Conservation (phyloP, 1,140 invertebrate species). For the Sycophaga agraensis region DNA sequence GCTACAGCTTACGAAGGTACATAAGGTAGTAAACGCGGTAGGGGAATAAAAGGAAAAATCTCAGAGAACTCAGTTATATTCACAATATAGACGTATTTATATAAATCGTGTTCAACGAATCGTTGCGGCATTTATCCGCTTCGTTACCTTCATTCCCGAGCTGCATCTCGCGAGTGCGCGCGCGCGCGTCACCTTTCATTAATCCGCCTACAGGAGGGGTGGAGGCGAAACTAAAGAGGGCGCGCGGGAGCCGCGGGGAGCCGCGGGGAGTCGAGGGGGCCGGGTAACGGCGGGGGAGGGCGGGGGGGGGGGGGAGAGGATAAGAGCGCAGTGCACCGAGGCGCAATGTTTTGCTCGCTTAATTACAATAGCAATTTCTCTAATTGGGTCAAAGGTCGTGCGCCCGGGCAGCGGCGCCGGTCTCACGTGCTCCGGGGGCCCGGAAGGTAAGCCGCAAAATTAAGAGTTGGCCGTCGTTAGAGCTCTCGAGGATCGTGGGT, state of each 20-base stretch:
- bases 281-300: neutral
- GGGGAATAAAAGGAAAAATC: too few relatives aligned
- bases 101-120: conserved; percentile 1
- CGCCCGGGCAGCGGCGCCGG: neutral
- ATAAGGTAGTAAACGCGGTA: too few relatives aligned
- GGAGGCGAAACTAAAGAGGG: conserved; percentile 10
- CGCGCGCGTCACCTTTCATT: conserved; percentile 35
- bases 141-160: conserved; percentile 22
- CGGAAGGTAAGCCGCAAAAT: conserved; percentile 1
- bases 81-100: neutral
- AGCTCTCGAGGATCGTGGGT: neutral
- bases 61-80: too few relatives aligned
- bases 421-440: too few relatives aligned
- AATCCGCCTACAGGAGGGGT: conserved; percentile 29
- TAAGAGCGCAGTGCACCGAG: conserved; percentile 1
- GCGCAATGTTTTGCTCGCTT: conserved; percentile 38
- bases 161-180: neutral
- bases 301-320: neutral
- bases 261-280: neutral
- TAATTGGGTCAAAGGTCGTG: neutral
- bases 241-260: neutral
- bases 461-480: conserved; percentile 1
- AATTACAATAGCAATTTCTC: too few relatives aligned
- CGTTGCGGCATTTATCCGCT: neutral
- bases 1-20: too few relatives aligned